Evolutionary conservation across 37 sponge, comb jelly and placozoan genomes (phyloP).

Genomic region (Chondrosia reniformis): DNA sequence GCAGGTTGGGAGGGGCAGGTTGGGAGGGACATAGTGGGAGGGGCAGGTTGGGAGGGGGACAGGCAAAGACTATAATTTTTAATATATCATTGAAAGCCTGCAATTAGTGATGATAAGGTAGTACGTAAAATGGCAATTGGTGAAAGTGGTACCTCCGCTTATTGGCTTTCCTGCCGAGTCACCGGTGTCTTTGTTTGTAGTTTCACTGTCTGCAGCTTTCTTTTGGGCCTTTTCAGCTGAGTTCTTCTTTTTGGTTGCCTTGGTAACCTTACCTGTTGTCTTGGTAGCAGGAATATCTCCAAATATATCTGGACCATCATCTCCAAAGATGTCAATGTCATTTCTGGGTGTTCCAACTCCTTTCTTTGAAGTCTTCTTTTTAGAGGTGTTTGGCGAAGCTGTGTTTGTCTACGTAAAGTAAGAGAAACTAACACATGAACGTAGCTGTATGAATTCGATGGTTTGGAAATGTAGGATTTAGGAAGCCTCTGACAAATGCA

Average conservation of each 20-base stretch:
- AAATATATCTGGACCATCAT: slow-evolving; percentile 10
- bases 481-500: too few species aligned
- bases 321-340: slow-evolving; percentile 7
- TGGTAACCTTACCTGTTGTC: neutral
- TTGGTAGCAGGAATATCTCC: neutral
- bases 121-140: too few species aligned
- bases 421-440: too few species aligned
- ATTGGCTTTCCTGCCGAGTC: too few species aligned
- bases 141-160: too few species aligned
- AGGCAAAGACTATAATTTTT: too few species aligned
- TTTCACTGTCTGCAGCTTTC: neutral
- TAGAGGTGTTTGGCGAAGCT: neutral
- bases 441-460: neutral
- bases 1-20: too few species aligned
- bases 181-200: neutral
- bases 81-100: too few species aligned
- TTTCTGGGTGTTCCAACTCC: neutral
- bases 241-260: neutral
- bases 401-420: too few species aligned
- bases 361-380: neutral
- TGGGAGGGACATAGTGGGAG: too few species aligned
- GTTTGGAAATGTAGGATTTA: neutral
- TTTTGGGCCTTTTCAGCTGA: neutral
- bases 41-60: too few species aligned
- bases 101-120: too few species aligned